Base-by-base conservation (phyloP, 1,140 invertebrate genomes). In the Chlorops oryzae region DNA sequence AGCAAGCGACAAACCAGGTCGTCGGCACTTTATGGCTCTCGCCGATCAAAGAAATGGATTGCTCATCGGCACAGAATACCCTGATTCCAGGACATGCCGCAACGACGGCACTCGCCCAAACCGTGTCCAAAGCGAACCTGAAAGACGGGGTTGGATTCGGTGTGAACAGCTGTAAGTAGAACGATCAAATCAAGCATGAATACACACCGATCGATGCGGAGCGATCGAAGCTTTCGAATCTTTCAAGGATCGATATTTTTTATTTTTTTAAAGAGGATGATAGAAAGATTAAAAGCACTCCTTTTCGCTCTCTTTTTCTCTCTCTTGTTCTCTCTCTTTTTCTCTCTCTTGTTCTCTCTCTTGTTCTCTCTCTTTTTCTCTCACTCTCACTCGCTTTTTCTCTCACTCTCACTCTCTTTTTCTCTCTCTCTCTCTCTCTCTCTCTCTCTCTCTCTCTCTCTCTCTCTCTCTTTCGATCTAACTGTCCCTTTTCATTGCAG, bases 21-120 rank as follows among this genome's bases (percentile, higher is more conserved):
- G 78, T 87, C 2, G 83, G 87, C 59, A 86, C 79, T 3, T 59
- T 88, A 15, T 81, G 88, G 2, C 70, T 90, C 18, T 88, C 86
- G 3, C 86, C 87, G 1, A 90, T 90, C 50, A 77, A 86, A 70
- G 86, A 85, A 71, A 72, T 80, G 56, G 87, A 90, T 55, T 80
- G 82, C 28, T 76, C 78, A 23, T 82, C 81, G 12, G 79, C 81
- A 23, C 82, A 83, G 65, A 83, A 81, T 56, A 85, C 83, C 13
- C 75, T 86, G 15, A 80, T 82, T 54, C 78, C 81, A 2, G 81
- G 82, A 44, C 65, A 71, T 57, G 65, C 69, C 28, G 50, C 68
- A 25, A 72, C 69, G 20, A 57, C 60, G 5, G 69, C 68, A 13
- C 47, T 72, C 15, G 69, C 69, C 0, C 61, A 67, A 52, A 59